Evolutionary conservation across 2,888 invertebrate genomes (phyloP).

Genomic region (Octonoba sinensis): DNA sequence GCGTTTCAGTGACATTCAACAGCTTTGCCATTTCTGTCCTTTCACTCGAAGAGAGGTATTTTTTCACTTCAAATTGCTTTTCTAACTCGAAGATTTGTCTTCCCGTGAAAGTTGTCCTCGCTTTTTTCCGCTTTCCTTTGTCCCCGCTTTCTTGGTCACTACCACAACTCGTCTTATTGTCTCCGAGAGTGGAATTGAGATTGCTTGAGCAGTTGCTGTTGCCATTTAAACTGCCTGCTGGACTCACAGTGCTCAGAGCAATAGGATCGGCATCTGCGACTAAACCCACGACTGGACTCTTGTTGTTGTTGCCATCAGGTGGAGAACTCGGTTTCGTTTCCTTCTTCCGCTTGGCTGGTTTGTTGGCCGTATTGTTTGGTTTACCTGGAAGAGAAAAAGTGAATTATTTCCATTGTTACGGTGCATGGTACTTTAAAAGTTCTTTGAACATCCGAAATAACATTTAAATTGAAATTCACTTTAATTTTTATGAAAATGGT

Average conservation of each 20-base stretch:
- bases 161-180: slow-evolving; percentile 39
- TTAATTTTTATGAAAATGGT: too few relatives aligned
- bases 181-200: slow-evolving; percentile 35
- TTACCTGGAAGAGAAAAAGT: slow-evolving; percentile 41
- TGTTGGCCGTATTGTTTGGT: slow-evolving; percentile 19
- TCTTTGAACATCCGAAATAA: too few relatives aligned
- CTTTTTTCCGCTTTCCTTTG: slow-evolving; percentile 76
- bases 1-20: slow-evolving; percentile 94
- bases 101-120: slow-evolving; percentile 94
- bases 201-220: slow-evolving; percentile 51
- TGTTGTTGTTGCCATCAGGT: slow-evolving; percentile 53
- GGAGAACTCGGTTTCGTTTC: slow-evolving; percentile 34
- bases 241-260: slow-evolving; percentile 21
- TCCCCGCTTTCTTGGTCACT: slow-evolving; percentile 59
- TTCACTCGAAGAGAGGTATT: slow-evolving; percentile 94
- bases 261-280: slow-evolving; percentile 23
- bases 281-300: slow-evolving; percentile 26
- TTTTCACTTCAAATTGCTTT: slow-evolving; percentile 94
- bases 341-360: slow-evolving; percentile 48
- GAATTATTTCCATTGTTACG: background rate
- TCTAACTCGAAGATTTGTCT: slow-evolving; percentile 96
- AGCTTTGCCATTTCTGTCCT: slow-evolving; percentile 94
- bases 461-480: too few relatives aligned
- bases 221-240: slow-evolving; percentile 43
- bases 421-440: background rate